A percentile compares a stretch with the other conserved stretches of the same genome.
These are phyloP conservation scores for Cataglyphis hispanica DNA, from an alignment of 1,140 invertebrate species.

Conservation along the genomic window DNA sequence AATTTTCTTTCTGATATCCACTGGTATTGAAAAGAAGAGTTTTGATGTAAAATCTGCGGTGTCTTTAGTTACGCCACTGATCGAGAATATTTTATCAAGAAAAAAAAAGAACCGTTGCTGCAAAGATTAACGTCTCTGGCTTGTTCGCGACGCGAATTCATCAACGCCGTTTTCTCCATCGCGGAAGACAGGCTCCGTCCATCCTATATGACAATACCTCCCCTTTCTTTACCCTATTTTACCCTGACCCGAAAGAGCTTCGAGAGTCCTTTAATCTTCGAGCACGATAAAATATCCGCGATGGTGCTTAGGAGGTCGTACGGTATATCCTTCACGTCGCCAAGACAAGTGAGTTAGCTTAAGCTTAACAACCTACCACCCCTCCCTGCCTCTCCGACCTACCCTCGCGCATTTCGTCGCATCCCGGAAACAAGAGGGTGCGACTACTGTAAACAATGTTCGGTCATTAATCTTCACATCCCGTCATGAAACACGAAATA, in stretches of 20 bases:
- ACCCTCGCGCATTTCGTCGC: neutral
- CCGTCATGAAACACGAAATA: slow-evolving; percentile 69
- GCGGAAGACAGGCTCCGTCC: slow-evolving; percentile 17
- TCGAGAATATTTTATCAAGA: slow-evolving; percentile 29
- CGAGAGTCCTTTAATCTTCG: slow-evolving; percentile 64
- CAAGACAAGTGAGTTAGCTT: slow-evolving; percentile 47
- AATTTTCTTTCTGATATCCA: no score
- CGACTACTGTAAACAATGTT: slow-evolving; percentile 65
- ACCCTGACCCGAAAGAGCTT: neutral
- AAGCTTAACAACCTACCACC: slow-evolving; percentile 62
- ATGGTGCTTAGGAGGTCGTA: slow-evolving; percentile 63
- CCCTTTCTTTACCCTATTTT: no score
- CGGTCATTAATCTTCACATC: slow-evolving; percentile 75
- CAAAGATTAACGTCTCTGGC: slow-evolving; percentile 23
- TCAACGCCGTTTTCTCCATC: slow-evolving; percentile 32
- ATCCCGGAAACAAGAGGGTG: slow-evolving; percentile 31
- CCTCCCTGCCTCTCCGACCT: neutral
- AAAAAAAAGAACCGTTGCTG: slow-evolving; percentile 19
- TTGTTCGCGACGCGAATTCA: slow-evolving; percentile 42
- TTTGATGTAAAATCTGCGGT: neutral
- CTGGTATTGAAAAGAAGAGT: neutral
- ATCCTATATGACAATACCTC: slow-evolving; percentile 11
- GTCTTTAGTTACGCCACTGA: neutral
- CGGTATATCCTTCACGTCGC: slow-evolving; percentile 61
- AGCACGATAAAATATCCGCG: slow-evolving; percentile 57